Evolutionary conservation across 2,888 invertebrate species (phyloP).

Genomic region (Rhyacophila evoluta): DNA sequence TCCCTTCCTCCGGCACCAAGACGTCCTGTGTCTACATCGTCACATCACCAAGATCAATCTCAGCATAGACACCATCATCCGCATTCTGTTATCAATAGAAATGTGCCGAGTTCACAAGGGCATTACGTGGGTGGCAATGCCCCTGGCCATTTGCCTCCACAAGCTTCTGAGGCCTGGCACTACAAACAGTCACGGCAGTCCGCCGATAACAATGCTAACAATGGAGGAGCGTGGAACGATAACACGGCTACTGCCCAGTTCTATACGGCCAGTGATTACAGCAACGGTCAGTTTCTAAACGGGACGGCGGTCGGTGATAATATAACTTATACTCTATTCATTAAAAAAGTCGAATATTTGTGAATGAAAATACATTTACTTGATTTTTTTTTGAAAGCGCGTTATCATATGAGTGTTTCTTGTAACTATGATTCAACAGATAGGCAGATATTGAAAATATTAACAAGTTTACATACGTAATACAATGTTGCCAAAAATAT

Average conservation of each 20-base stretch:
- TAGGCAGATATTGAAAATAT: no score
- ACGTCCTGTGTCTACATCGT: neutral
- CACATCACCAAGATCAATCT: neutral
- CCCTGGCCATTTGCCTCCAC: neutral
- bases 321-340: neutral
- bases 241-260: constrained; percentile 62
- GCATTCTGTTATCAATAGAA: constrained; percentile 10
- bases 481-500: no score
- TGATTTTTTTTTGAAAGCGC: no score
- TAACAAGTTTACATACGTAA: no score
- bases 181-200: constrained; percentile 35
- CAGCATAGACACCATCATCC: constrained; percentile 50
- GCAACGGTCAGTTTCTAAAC: constrained; percentile 60
- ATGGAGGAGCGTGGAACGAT: constrained; percentile 59
- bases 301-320: neutral
- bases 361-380: no score
- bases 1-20: constrained; percentile 57
- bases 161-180: constrained; percentile 57
- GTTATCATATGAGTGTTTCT: no score
- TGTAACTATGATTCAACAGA: no score
- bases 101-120: neutral
- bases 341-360: neutral
- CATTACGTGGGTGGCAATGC: neutral
- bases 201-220: constrained; percentile 26
- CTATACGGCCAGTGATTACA: constrained; percentile 64